Evolutionary conservation across 35 echinoderm and acorn worm species (phyloP).

Genomic region (Acanthaster planci): DNA sequence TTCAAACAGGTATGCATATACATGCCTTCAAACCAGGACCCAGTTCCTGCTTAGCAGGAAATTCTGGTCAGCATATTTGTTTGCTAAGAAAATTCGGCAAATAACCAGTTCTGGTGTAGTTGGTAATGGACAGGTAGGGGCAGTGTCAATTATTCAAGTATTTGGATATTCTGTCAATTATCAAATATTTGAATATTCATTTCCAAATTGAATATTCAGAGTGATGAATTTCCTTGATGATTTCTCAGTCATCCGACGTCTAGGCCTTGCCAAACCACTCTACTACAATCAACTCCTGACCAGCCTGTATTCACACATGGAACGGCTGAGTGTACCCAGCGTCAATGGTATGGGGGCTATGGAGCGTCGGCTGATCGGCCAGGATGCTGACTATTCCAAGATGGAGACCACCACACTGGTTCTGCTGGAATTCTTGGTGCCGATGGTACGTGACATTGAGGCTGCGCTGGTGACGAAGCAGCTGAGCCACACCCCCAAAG

Average conservation of each 20-base stretch:
- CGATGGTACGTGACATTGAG: constrained; percentile 60
- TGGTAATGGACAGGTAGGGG: too few species aligned
- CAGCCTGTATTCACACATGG: constrained; percentile 50
- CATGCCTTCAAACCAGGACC: not conserved
- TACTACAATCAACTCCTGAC: constrained; percentile 28
- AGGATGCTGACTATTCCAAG: constrained; percentile 63
- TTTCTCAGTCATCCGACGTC: constrained; percentile 37
- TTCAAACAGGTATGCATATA: constrained; percentile 58
- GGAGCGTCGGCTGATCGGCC: constrained; percentile 64
- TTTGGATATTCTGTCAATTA: too few species aligned
- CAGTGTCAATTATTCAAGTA: too few species aligned
- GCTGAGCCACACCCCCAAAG: not conserved
- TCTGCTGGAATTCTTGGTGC: constrained; percentile 74
- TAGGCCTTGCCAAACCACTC: constrained; percentile 33
- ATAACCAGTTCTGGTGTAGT: too few species aligned
- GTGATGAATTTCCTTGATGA: not conserved
- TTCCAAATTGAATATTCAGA: not conserved
- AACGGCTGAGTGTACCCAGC: constrained; percentile 47
- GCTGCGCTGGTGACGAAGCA: constrained; percentile 38
- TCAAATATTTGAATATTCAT: too few species aligned
- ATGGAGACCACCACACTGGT: constrained; percentile 48
- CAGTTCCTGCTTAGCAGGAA: too few species aligned
- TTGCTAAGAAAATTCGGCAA: too few species aligned
- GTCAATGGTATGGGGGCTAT: constrained; percentile 48
- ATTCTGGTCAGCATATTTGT: too few species aligned